phyloP scores from a whole-genome alignment of 2,797 vertebrate species.

The Artibeus jamaicensis region DNA sequence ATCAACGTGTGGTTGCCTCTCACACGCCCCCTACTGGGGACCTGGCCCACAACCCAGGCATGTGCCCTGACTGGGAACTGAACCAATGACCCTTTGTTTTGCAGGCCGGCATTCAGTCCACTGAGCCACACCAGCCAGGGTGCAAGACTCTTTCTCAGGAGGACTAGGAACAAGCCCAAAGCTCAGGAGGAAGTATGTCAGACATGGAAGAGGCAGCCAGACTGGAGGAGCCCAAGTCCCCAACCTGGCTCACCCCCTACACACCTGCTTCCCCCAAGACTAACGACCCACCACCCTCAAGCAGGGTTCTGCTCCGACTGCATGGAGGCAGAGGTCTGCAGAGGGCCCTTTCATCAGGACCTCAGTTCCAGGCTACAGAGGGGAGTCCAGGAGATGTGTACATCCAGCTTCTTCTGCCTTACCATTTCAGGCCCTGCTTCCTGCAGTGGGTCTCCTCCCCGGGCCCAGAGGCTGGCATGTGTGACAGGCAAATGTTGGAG shows the following conservation, averaged over 20 bases:
- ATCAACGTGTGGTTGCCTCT: too few relatives aligned
- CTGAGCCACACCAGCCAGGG: too few relatives aligned
- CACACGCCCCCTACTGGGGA: too few relatives aligned
- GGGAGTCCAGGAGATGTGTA: background rate
- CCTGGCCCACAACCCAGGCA: too few relatives aligned
- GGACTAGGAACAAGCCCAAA: conserved; percentile 63
- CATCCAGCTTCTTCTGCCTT: background rate
- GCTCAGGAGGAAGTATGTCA: conserved; percentile 41
- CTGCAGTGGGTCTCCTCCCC: background rate
- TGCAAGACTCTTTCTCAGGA: conserved; percentile 56
- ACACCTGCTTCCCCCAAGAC: conserved; percentile 54
- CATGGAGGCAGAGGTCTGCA: conserved; percentile 50
- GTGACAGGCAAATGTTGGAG: background rate
- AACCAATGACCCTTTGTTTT: too few relatives aligned
- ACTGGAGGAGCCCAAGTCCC: conserved; percentile 57
- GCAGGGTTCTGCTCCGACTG: conserved; percentile 30
- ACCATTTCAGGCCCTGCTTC: background rate
- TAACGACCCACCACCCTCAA: background rate
- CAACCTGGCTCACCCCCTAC: conserved; percentile 61
- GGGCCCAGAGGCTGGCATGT: background rate
- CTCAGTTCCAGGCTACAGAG: background rate
- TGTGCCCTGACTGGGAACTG: too few relatives aligned
- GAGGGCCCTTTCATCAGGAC: conserved; percentile 65
- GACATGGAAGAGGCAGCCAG: conserved; percentile 28
- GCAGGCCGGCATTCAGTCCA: too few relatives aligned